Evolutionary conservation across 1,140 invertebrate genomes (phyloP).

Genomic region (Penaeus indicus): DNA sequence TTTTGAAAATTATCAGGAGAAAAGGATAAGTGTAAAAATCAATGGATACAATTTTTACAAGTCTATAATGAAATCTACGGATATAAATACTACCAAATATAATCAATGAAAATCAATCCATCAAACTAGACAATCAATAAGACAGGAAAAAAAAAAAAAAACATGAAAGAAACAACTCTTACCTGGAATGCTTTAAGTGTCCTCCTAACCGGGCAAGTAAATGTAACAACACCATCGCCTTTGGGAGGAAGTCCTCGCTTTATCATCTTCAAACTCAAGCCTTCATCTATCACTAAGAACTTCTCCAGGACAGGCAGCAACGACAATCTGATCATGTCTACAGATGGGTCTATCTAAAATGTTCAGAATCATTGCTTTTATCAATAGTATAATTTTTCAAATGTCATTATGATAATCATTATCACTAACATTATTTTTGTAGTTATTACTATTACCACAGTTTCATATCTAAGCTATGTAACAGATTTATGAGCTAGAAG

Average conservation of each 20-base stretch:
- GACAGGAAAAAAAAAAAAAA: slow-evolving; percentile 71
- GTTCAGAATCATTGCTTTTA: not conserved
- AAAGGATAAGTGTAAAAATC: too few species aligned
- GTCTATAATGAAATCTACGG: too few species aligned
- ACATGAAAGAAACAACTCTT: slow-evolving; percentile 52
- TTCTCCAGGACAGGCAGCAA: slow-evolving; percentile 62
- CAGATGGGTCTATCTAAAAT: slow-evolving; percentile 72
- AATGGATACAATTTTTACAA: too few species aligned
- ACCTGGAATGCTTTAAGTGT: slow-evolving; percentile 78
- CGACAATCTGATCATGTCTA: slow-evolving; percentile 62
- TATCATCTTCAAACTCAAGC: slow-evolving; percentile 86
- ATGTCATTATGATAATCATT: not conserved
- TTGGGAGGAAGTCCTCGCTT: slow-evolving; percentile 87
- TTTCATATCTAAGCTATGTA: too few species aligned
- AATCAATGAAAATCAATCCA: too few species aligned
- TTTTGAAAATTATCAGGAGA: not conserved
- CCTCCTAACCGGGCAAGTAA: slow-evolving; percentile 86
- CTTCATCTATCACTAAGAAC: slow-evolving; percentile 79
- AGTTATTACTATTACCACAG: too few species aligned
- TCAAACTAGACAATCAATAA: slow-evolving; percentile 54
- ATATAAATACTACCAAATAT: too few species aligned
- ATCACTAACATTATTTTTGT: not conserved
- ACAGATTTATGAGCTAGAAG: too few species aligned
- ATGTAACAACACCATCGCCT: slow-evolving; percentile 91
- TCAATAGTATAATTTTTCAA: not conserved